phyloP scores from a whole-genome alignment of 2,888 invertebrate species.

The Chesias legatella region DNA sequence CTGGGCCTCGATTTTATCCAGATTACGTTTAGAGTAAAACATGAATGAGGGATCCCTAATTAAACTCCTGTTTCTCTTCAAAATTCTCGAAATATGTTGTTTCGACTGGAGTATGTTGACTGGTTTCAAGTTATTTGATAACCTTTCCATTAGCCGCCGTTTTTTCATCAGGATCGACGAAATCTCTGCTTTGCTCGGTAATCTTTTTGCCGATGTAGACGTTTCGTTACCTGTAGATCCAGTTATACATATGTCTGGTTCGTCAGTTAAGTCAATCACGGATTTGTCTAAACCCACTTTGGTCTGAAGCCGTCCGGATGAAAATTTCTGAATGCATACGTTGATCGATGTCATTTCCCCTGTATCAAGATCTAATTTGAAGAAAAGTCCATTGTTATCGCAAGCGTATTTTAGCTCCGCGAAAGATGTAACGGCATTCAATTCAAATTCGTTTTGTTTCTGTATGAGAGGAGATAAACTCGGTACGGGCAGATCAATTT shows the following conservation, averaged over 20 bases:
- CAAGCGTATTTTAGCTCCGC: conserved; percentile 55
- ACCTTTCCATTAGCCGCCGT: conserved; percentile 11
- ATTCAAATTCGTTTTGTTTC: conserved; percentile 16
- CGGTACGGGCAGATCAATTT: not conserved
- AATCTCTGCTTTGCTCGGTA: conserved; percentile 1
- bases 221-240: conserved; percentile 2
- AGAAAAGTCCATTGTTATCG: conserved; percentile 50
- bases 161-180: conserved; percentile 15
- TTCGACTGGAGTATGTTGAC: conserved; percentile 39
- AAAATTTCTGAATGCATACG: conserved; percentile 50
- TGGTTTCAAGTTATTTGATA: conserved; percentile 33
- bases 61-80: conserved; percentile 10
- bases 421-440: conserved; percentile 48
- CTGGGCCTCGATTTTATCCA: conserved; percentile 26
- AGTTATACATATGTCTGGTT: conserved; percentile 31
- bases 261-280: conserved; percentile 62
- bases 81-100: conserved; percentile 10
- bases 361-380: conserved; percentile 53
- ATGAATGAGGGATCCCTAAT: conserved; percentile 1
- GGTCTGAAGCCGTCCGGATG: not conserved
- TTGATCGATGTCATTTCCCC: conserved; percentile 53
- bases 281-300: conserved; percentile 15
- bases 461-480: conserved; percentile 1
- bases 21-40: conserved; percentile 4
- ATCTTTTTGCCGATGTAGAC: not conserved